A percentile compares a stretch with the other conserved stretches of the same genome.
Evolutionary conservation across 1,140 invertebrate genomes (phyloP).

Genomic region (Bombus consobrinus): DNA sequence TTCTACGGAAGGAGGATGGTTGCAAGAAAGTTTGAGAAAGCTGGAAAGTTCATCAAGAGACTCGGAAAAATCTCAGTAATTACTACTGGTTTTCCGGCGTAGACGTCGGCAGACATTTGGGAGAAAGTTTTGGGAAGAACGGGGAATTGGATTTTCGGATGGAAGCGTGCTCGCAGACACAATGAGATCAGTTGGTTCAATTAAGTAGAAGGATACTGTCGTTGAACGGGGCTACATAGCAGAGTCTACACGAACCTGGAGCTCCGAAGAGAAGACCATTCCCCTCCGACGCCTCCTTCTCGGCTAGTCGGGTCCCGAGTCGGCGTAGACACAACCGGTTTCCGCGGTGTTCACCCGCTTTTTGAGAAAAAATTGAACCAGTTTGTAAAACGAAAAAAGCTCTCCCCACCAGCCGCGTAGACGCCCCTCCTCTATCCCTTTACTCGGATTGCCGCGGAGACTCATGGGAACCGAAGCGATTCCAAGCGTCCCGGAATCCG

Average conservation of each 20-base stretch:
- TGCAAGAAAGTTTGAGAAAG: not conserved
- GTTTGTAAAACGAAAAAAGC: slow-evolving; percentile 83
- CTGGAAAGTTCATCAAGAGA: not conserved
- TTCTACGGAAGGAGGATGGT: no score
- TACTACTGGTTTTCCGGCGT: not conserved
- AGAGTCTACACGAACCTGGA: slow-evolving; percentile 56
- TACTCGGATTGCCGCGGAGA: slow-evolving; percentile 48
- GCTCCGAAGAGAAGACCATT: slow-evolving; percentile 62
- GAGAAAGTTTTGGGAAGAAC: not conserved
- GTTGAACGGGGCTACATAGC: slow-evolving; percentile 34
- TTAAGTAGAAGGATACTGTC: slow-evolving; percentile 42
- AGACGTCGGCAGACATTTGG: slow-evolving; percentile 2
- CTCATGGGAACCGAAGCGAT: slow-evolving; percentile 74
- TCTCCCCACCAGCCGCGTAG: slow-evolving; percentile 67
- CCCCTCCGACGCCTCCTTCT: slow-evolving; percentile 66
- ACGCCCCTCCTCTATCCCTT: slow-evolving; percentile 45
- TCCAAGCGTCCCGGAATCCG: slow-evolving; percentile 71
- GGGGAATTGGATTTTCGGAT: slow-evolving; percentile 35
- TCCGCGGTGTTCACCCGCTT: slow-evolving; percentile 81
- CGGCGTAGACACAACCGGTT: slow-evolving; percentile 80
- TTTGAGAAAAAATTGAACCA: slow-evolving; percentile 83
- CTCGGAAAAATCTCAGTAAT: slow-evolving; percentile 33
- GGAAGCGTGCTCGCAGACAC: slow-evolving; percentile 8
- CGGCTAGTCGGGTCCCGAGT: slow-evolving; percentile 53
- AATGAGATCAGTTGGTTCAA: slow-evolving; percentile 46